Base-by-base conservation (phyloP, 2,797 vertebrate genomes). In the Sebastiscus albofasciatus region DNA sequence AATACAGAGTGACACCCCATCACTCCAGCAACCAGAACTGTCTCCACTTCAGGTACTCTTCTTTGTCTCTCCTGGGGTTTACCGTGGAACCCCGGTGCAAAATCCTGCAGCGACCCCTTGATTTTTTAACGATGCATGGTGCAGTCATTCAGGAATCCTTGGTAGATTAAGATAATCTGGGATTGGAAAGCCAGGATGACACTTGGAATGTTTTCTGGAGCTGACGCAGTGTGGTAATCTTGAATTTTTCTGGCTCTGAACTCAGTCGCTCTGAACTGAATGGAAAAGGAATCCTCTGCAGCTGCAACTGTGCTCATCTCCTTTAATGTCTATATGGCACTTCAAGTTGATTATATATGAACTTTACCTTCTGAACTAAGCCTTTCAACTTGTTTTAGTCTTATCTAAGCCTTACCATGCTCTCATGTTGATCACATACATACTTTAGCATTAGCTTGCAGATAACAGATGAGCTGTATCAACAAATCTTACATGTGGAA, bases 1-100 rank as follows among this genome's bases (percentile, higher is more conserved):
- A 93, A 95, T 0, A 91, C 95, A 58, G 95, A 96, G 1, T 99
- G 97, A 96, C 90, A 55, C 22, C 14, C 42, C 24, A 27, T 29
- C 68, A 56, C 65, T 69, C 60, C 72, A 52, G 36, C 52, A 59
- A 13, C n/a, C 64, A 52, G 24, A 77, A 69, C 69, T 81, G 34
- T 77, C n/a, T 22, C 7, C 75, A 56, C 71, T 86, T 84, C 83
- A 88, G 86, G 83, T 90, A 82, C 83, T 71, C 9, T 42, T 66
- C 42, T 74, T 29, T 58, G 10, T 79, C 65, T 75, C 66, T 59
- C 27, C 55, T 61, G 34, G 42, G 39, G 33, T 73, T 81, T 36
- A 46, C 61, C 33, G 64, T 70, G 74, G 36, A 83, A 77, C 52
- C 70, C 58, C 54, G 34, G 34, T 69, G 64, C 27, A 62, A 64